Evolutionary conservation across 92 coral and sea anemone species (phyloP), one percentile per base, ranked within the genome.

Genomic region (Porites rus): DNA sequence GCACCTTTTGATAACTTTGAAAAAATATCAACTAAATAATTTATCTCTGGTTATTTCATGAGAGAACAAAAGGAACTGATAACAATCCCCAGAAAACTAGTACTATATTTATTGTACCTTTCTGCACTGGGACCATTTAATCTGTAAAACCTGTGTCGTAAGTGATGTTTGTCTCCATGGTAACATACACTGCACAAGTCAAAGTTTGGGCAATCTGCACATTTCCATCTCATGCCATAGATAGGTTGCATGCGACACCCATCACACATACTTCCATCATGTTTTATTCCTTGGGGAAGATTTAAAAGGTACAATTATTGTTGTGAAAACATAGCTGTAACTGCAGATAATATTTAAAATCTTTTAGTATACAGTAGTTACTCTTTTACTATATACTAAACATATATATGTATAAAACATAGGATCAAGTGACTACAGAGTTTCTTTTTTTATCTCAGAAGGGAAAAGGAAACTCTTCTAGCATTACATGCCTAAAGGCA

Each of bases 171-270:
- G 81, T 97, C 99, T 19, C 93, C 96, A 93, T 97, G 99, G 94
- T 97, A 97, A 90, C 99, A 97, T 17, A 88, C 60, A 63, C 96
- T 95, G 25, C 99, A 97, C 58, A 97, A 89, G 88, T 97, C 98
- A 81, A 91, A 97, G 84, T 95, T 95, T 62, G 92, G 66, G 84
- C 99, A 97, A 51, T 97, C 99, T 7, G 99, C 99, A 90, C 99
- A 97, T 75, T 92, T 97, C 99, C 99, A 97, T 75, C 97, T 91
- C 73, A 95, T 89, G 1, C 99, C 99, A 92, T 91, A 93, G 19
- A 97, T 97, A 17, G 99, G 97, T 56, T 95, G 98, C 96, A 95
- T 96, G 46, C 99, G 97, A 66, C 99, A 97, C 10, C 99, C 97
- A 65, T 95, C 98, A 77, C 99, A 97, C 99, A 97, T 97, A 21